phyloP scores from a whole-genome alignment of 2,888 invertebrate genomes.

The Thymelicus sylvestris region DNA sequence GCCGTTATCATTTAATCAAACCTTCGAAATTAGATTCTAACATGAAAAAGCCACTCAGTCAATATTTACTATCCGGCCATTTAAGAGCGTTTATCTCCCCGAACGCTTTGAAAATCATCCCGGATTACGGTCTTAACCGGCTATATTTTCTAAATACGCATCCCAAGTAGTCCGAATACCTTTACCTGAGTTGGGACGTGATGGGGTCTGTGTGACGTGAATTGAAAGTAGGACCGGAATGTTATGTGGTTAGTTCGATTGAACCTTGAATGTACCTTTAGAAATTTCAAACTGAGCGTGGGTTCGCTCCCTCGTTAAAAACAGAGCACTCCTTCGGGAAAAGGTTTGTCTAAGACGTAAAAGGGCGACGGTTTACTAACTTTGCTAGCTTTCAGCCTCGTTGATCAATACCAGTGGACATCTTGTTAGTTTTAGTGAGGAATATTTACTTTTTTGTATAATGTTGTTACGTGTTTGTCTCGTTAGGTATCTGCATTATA shows the following conservation, averaged over 20 bases:
- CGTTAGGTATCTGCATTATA: too few relatives aligned
- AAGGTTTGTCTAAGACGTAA: constrained; percentile 52
- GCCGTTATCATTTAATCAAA: constrained; percentile 1
- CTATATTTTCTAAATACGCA: constrained; percentile 58
- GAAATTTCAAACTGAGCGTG: constrained; percentile 65
- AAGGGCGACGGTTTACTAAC: constrained; percentile 41
- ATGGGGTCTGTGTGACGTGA: constrained; percentile 75
- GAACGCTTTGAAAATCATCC: constrained; percentile 35
- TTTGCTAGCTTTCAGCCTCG: constrained; percentile 9
- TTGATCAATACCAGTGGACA: constrained; percentile 27
- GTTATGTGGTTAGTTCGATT: constrained; percentile 80
- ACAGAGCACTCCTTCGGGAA: constrained; percentile 60
- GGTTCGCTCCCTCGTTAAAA: constrained; percentile 67
- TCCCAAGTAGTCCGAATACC: constrained; percentile 60
- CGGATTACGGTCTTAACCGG: constrained; percentile 33
- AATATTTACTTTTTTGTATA: too few relatives aligned
- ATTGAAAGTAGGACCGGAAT: constrained; percentile 75
- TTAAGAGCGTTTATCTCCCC: constrained; percentile 30
- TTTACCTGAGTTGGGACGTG: constrained; percentile 60
- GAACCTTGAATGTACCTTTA: constrained; percentile 72
- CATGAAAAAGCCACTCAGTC: constrained; percentile 27
- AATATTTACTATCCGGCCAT: constrained; percentile 34
- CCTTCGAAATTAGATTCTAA: constrained; percentile 23
- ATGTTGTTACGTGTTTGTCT: too few relatives aligned
- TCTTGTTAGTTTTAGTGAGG: neutral